Evolutionary conservation across 2,888 invertebrate genomes (phyloP).

Genomic region (Zygothrica quintamaculata): DNA sequence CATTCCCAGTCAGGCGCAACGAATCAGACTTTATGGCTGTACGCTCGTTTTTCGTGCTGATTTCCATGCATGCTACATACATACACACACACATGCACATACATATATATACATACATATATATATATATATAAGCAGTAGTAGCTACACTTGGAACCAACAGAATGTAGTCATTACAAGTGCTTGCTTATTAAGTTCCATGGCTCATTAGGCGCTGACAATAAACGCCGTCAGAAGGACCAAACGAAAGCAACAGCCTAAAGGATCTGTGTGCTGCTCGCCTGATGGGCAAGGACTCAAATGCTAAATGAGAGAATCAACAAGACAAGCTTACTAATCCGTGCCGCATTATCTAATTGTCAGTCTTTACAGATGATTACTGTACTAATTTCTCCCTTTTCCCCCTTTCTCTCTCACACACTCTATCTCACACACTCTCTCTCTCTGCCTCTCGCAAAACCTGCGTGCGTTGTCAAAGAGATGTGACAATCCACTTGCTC

Average conservation of each 20-base stretch:
- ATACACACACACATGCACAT: slow-evolving; percentile 7
- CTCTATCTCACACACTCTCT: too few relatives aligned
- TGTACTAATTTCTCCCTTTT: slow-evolving; percentile 77
- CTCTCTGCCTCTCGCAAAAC: slow-evolving; percentile 59
- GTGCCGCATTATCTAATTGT: slow-evolving; percentile 74
- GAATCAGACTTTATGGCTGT: slow-evolving; percentile 61
- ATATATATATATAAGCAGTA: not conserved
- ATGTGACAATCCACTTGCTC: slow-evolving; percentile 4
- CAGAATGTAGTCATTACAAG: slow-evolving; percentile 72
- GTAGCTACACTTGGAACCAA: slow-evolving; percentile 9
- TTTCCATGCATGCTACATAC: slow-evolving; percentile 53
- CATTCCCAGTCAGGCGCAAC: slow-evolving; percentile 50
- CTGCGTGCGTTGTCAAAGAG: slow-evolving; percentile 33
- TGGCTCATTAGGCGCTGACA: slow-evolving; percentile 77
- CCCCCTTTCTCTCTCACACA: too few relatives aligned
- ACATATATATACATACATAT: slow-evolving; percentile 4
- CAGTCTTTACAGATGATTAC: slow-evolving; percentile 75
- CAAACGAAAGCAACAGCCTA: slow-evolving; percentile 20
- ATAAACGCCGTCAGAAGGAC: slow-evolving; percentile 70
- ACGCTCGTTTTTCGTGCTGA: slow-evolving; percentile 40
- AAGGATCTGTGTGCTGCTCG: not conserved
- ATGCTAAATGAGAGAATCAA: slow-evolving; percentile 29
- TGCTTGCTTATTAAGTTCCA: slow-evolving; percentile 79
- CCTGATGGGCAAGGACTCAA: slow-evolving; percentile 37
- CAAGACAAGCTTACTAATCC: slow-evolving; percentile 61